A percentile compares a stretch with the other conserved stretches of the same genome.
Evolutionary conservation across 1,140 invertebrate genomes (phyloP).

Genomic region (Philotrypesis tridentata): DNA sequence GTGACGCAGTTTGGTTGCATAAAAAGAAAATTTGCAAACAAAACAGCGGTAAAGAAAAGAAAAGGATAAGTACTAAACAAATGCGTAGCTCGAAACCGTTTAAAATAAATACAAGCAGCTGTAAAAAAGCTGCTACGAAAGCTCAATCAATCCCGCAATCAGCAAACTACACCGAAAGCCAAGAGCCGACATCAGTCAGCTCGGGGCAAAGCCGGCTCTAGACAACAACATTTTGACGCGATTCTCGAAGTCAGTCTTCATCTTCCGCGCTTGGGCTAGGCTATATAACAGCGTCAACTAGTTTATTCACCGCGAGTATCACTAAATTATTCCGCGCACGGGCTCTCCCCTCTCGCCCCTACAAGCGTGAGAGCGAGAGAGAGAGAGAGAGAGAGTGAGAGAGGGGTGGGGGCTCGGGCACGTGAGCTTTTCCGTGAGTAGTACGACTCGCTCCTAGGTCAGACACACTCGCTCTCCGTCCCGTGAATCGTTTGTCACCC

Average conservation of each 20-base stretch:
- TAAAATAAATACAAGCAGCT: no score
- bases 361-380: no score
- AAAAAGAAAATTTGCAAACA: no score
- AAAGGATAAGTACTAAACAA: no score
- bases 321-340: conserved; percentile 44
- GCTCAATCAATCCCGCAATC: no score
- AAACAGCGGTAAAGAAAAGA: no score
- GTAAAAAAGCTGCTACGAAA: no score
- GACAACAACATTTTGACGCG: not conserved
- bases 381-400: no score
- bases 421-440: not conserved
- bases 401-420: not conserved
- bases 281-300: conserved; percentile 1
- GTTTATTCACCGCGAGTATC: conserved; percentile 43
- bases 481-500: conserved; percentile 32
- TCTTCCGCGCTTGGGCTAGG: not conserved
- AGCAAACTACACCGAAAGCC: no score
- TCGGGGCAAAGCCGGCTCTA: not conserved
- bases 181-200: not conserved
- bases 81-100: no score
- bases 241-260: not conserved
- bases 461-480: not conserved
- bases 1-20: no score
- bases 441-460: not conserved
- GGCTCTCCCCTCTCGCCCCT: not conserved